Base-by-base conservation (phyloP, 2,888 invertebrate genomes). In the Lasius fuliginosus region DNA sequence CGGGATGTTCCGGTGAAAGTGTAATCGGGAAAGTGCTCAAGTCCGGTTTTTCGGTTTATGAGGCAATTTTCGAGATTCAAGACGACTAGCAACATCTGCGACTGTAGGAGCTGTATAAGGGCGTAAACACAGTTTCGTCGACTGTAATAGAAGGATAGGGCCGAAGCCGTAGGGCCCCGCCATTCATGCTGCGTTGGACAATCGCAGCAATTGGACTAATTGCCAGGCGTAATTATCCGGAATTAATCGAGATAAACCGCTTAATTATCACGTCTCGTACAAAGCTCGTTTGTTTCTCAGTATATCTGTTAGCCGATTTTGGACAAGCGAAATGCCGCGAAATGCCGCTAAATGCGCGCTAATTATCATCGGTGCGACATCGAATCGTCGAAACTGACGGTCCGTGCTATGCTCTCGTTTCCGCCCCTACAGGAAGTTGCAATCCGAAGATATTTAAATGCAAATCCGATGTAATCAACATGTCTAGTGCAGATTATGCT, bases 201-300 rank as follows among this genome's bases (percentile, higher is more conserved):
- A 88, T 83, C 83, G 74, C 73, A 62, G 89, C 89, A 90, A 92
- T 92, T 92, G 90, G 82, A 86, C 91, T 90, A 91, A 92, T 92
- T 91, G 87, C 85, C 87, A 62, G 74, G 81, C 73, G 88, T 90
- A 91, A 93, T 91, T 92, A 92, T 92, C 90, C 86, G 86, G 89
- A 91, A 92, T 93, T 92, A 92, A 92, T 92, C 88, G 88, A 88
- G 90, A 92, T 92, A 91, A 92, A 91, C 91, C 92, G 90, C 89
- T 92, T 89, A 90, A 92, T 92, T 91, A 89, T 92, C 90, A 76
- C 83, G 36, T 58, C 77, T 60, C 58, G 77, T 82, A 77, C 64
- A 49, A 79, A 65, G 68, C 84, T 84, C 85, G 71, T 86, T 79
- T 85, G 87, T 86, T 86, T 82, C 85, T 82, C 82, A 40, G 73